Evolutionary conservation across 2,797 vertebrate species (phyloP).

Genomic region (Xenops minutus): DNA sequence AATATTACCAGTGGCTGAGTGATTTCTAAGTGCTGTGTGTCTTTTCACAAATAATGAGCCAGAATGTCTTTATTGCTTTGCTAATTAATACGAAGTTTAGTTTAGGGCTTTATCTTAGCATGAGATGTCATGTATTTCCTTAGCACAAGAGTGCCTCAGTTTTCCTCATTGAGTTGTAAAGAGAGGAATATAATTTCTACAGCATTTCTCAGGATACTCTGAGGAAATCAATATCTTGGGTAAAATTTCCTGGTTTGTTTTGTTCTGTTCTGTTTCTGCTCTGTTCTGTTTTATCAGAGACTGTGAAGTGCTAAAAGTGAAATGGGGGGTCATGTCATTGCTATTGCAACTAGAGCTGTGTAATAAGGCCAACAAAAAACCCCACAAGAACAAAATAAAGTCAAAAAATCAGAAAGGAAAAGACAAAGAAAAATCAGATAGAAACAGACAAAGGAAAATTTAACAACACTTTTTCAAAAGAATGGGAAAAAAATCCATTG

Average conservation of each 20-base stretch:
- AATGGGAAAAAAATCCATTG: background rate
- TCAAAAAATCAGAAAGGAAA: background rate
- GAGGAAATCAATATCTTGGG: background rate
- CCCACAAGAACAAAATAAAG: background rate
- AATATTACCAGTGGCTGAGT: background rate
- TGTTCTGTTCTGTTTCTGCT: background rate
- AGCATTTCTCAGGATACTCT: background rate
- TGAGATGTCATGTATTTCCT: background rate
- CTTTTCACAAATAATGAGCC: conserved; percentile 54
- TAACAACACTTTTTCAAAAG: background rate
- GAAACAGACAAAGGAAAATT: background rate
- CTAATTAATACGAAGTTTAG: conserved; percentile 55
- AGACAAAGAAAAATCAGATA: background rate
- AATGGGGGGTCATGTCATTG: background rate
- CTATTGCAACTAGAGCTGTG: background rate
- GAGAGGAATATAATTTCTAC: background rate
- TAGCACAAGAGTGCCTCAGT: background rate
- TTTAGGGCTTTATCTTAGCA: background rate
- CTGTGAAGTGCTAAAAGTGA: background rate
- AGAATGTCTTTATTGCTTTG: conserved; percentile 37
- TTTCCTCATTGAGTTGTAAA: conserved; percentile 2
- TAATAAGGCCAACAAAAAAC: background rate
- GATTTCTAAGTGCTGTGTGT: conserved; percentile 12
- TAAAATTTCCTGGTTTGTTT: background rate
- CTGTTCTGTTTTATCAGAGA: background rate